These are phyloP conservation scores for roundworm (Caenorhabditis elegans) DNA, from an alignment of 1,140 invertebrate genomes.

Conservation along the genomic window DNA sequence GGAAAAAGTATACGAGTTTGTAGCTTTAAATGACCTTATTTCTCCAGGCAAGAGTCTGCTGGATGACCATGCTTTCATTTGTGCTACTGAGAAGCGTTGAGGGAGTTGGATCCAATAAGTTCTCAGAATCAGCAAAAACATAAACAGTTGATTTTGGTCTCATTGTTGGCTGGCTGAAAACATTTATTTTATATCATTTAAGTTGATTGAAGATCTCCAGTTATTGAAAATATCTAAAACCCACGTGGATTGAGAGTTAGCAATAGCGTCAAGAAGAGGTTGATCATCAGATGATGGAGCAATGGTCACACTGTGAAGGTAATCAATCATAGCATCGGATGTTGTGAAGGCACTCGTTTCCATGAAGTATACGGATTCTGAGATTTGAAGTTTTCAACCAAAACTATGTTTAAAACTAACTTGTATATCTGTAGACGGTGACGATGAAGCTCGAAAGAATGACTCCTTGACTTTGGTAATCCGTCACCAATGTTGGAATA, in stretches of 20 bases:
- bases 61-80: background rate
- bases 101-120: background rate
- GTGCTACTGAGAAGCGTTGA: background rate
- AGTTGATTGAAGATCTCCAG: background rate
- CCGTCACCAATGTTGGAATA: background rate
- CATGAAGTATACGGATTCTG: conserved; percentile 4
- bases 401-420: background rate
- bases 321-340: background rate
- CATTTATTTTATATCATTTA: background rate
- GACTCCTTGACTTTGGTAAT: background rate
- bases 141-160: background rate
- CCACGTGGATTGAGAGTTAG: background rate
- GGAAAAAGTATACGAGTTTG: too few species aligned
- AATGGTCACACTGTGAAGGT: background rate
- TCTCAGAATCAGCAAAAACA: conserved; percentile 1
- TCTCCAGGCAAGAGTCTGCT: background rate
- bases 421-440: background rate
- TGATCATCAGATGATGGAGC: background rate
- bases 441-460: background rate
- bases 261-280: background rate
- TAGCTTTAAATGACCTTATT: too few species aligned
- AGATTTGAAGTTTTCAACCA: background rate
- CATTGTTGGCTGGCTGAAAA: background rate
- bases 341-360: background rate
- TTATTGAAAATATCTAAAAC: background rate